Conservation (phyloP, 1,140 invertebrate species). For the Calephelis virginiensis region DNA sequence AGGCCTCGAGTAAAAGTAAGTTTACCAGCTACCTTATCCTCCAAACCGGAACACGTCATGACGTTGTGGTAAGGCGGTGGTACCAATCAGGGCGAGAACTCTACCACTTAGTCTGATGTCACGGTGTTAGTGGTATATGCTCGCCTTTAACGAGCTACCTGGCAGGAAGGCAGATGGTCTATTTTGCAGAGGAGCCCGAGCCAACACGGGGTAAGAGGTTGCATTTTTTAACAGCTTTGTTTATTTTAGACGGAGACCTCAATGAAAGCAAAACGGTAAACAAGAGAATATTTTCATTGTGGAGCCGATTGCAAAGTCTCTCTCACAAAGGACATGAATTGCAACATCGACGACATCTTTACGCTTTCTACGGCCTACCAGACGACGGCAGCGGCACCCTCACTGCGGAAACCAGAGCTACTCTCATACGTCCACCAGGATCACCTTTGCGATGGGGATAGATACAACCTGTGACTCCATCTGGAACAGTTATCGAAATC, state of each 20-base stretch:
- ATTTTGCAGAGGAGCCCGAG: too few relatives aligned
- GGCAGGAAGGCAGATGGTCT: too few relatives aligned
- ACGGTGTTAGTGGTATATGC: too few relatives aligned
- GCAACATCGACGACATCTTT: constrained; percentile 59
- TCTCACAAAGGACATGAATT: constrained; percentile 63
- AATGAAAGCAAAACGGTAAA: constrained; percentile 49
- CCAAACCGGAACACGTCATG: too few relatives aligned
- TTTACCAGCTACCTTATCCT: too few relatives aligned
- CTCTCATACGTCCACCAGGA: constrained; percentile 62
- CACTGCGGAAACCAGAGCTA: constrained; percentile 63
- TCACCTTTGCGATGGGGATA: constrained; percentile 68
- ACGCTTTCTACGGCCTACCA: constrained; percentile 59
- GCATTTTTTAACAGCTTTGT: not conserved
- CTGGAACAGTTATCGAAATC: not conserved
- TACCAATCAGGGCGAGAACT: too few relatives aligned
- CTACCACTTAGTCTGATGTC: too few relatives aligned
- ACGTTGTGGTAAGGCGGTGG: too few relatives aligned
- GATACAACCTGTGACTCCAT: constrained; percentile 21
- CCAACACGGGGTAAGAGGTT: too few relatives aligned
- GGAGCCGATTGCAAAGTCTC: constrained; percentile 65
- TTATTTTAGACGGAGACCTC: constrained; percentile 38
- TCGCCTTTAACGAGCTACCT: too few relatives aligned
- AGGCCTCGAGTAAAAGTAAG: too few relatives aligned
- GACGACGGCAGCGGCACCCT: constrained; percentile 50
- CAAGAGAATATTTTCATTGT: constrained; percentile 68